Evolutionary conservation across 1,140 invertebrate genomes (phyloP).

Genomic region (Diorhabda carinulata): DNA sequence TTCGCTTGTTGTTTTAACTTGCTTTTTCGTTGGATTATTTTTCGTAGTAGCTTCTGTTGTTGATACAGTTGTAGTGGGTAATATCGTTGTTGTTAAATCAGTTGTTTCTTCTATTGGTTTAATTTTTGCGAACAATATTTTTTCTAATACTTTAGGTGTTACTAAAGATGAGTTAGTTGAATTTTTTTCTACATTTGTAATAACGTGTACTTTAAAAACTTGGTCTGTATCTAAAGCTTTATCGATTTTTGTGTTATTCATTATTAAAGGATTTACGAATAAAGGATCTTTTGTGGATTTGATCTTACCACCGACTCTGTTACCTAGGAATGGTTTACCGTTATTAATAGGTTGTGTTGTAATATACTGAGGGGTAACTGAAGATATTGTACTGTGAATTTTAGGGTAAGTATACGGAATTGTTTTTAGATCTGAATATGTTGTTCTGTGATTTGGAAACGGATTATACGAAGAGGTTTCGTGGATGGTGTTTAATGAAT

Average conservation of each 20-base stretch:
- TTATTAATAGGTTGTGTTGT: constrained; percentile 42
- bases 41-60: neutral
- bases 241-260: constrained; percentile 2
- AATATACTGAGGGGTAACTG: constrained; percentile 38
- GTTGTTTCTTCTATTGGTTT: neutral
- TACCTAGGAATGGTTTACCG: constrained; percentile 40
- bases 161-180: neutral
- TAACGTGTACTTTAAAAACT: neutral
- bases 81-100: neutral
- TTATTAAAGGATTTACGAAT: neutral
- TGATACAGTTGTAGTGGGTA: neutral
- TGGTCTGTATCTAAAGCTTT: neutral
- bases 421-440: constrained; percentile 41
- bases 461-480: constrained; percentile 28
- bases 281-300: constrained; percentile 5
- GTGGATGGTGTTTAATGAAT: constrained; percentile 31
- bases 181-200: neutral
- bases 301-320: constrained; percentile 30
- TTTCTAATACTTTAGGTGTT: neutral
- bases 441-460: constrained; percentile 40
- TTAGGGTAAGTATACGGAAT: constrained; percentile 32
- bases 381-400: constrained; percentile 35
- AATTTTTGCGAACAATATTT: neutral
- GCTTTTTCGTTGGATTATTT: neutral
- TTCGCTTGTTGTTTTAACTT: neutral